A percentile compares a stretch with the other conserved stretches of the same genome.
Conservation (phyloP, 2,888 invertebrate genomes). For the Protonemura montana region DNA sequence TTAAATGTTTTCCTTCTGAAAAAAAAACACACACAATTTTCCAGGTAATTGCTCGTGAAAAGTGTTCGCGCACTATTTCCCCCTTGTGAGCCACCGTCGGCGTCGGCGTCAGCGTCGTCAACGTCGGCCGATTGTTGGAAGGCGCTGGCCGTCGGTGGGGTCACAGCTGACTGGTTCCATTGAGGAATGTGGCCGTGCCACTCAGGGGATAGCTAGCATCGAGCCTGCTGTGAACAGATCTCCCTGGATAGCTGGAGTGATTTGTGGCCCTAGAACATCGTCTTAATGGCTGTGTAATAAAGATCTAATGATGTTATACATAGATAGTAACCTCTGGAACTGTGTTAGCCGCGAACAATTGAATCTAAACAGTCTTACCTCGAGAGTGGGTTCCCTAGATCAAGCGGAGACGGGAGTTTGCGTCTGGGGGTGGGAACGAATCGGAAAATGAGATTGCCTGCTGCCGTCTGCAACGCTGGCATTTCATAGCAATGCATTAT, state of each 20-base stretch:
- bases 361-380: neutral
- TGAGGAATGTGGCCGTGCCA: slow-evolving; percentile 7
- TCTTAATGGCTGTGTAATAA: slow-evolving; percentile 45
- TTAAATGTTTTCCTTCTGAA: neutral
- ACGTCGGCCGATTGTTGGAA: neutral
- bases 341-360: neutral
- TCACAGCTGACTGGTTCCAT: slow-evolving; percentile 14
- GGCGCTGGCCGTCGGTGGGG: neutral
- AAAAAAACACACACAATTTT: neutral
- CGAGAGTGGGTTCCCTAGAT: neutral
- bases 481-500: neutral
- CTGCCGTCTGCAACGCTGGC: no score
- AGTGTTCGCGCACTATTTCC: neutral
- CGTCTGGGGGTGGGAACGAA: no score
- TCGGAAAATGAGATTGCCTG: no score
- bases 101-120: neutral
- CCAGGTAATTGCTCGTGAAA: neutral
- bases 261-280: slow-evolving; percentile 44
- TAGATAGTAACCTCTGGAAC: neutral
- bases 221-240: neutral
- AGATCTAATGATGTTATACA: slow-evolving; percentile 39
- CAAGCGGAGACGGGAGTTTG: neutral
- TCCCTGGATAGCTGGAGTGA: slow-evolving; percentile 24
- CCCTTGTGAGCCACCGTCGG: neutral
- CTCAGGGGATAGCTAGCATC: neutral